Evolutionary conservation across 1,140 invertebrate genomes (phyloP).

Genomic region (Manduca sexta): DNA sequence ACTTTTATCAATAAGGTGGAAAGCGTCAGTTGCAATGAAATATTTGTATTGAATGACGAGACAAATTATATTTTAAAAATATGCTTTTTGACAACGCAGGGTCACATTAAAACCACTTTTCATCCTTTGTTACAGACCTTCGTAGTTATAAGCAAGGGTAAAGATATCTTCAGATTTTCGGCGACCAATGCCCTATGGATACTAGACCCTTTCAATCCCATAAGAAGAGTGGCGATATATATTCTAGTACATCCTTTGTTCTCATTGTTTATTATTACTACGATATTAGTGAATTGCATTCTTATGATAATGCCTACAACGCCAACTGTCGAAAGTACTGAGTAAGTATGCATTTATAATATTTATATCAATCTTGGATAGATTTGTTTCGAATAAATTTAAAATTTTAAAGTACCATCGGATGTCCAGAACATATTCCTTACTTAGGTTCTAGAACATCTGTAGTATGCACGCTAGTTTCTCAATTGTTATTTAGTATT

Average conservation of each 20-base stretch:
- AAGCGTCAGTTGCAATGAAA: too few relatives aligned
- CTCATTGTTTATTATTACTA: constrained; percentile 97
- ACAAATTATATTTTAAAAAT: too few relatives aligned
- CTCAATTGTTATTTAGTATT: constrained; percentile 58
- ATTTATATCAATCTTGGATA: not conserved
- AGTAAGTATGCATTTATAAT: constrained; percentile 83
- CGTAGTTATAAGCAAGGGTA: constrained; percentile 98
- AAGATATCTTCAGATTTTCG: constrained; percentile 99
- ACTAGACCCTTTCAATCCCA: constrained; percentile 97
- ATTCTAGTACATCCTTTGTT: constrained; percentile 98
- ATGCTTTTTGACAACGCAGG: too few relatives aligned
- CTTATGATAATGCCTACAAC: constrained; percentile 97
- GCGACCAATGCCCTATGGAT: constrained; percentile 96
- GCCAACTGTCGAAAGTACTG: constrained; percentile 94
- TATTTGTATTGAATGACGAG: too few relatives aligned
- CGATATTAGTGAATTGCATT: constrained; percentile 97
- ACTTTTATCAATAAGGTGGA: too few relatives aligned
- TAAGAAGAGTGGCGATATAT: constrained; percentile 96
- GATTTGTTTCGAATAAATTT: constrained; percentile 10
- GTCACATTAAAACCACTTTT: not conserved
- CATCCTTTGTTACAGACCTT: constrained; percentile 89
- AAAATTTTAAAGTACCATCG: constrained; percentile 18
- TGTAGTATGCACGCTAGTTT: constrained; percentile 69
- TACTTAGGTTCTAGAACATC: constrained; percentile 33
- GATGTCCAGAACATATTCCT: constrained; percentile 15